Percentiles rank a stretch among this genome's conserved stretches.
These are phyloP conservation scores for Lobophora halterata DNA, from an alignment of 2,888 invertebrate genomes.

Conservation along the genomic window DNA sequence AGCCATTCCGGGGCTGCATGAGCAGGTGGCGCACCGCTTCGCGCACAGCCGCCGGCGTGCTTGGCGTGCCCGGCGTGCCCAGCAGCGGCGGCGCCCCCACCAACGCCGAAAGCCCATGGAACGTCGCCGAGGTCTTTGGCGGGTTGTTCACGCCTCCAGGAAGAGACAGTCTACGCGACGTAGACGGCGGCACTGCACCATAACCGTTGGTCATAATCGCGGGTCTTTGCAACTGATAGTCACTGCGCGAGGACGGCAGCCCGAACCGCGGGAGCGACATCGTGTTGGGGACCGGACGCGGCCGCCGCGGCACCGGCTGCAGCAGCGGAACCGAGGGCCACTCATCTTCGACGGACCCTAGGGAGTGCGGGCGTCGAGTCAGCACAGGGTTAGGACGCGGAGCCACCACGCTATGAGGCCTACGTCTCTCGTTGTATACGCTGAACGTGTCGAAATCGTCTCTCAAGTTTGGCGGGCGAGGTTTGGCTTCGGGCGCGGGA, in stretches of 20 bases:
- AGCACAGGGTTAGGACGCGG: slow-evolving; percentile 60
- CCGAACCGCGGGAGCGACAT: slow-evolving; percentile 69
- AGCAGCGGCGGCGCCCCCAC: slow-evolving; percentile 52
- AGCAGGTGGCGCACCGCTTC: slow-evolving; percentile 86
- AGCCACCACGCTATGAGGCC: slow-evolving; percentile 79
- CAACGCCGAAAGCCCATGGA: slow-evolving; percentile 77
- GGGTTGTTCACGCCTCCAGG: slow-evolving; percentile 74
- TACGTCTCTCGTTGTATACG: slow-evolving; percentile 70
- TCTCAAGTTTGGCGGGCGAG: slow-evolving; percentile 44
- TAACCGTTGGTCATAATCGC: slow-evolving; percentile 76
- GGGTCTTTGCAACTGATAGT: slow-evolving; percentile 81
- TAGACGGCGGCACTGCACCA: slow-evolving; percentile 74
- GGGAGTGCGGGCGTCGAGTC: slow-evolving; percentile 82
- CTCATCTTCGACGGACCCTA: slow-evolving; percentile 75
- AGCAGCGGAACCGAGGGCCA: slow-evolving; percentile 74
- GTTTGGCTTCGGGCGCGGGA: slow-evolving; percentile 63
- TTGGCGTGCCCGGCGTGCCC: slow-evolving; percentile 68
- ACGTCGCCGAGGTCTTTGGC: slow-evolving; percentile 83
- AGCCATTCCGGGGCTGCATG: slow-evolving; percentile 86
- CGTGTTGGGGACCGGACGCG: slow-evolving; percentile 64
- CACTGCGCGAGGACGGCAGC: slow-evolving; percentile 82
- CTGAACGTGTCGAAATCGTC: slow-evolving; percentile 74
- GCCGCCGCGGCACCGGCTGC: slow-evolving; percentile 78
- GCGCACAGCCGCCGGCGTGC: slow-evolving; percentile 83
- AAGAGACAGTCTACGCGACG: slow-evolving; percentile 76